phyloP scores from a whole-genome alignment of 2,797 vertebrate genomes.

The Valencia hispanica region DNA sequence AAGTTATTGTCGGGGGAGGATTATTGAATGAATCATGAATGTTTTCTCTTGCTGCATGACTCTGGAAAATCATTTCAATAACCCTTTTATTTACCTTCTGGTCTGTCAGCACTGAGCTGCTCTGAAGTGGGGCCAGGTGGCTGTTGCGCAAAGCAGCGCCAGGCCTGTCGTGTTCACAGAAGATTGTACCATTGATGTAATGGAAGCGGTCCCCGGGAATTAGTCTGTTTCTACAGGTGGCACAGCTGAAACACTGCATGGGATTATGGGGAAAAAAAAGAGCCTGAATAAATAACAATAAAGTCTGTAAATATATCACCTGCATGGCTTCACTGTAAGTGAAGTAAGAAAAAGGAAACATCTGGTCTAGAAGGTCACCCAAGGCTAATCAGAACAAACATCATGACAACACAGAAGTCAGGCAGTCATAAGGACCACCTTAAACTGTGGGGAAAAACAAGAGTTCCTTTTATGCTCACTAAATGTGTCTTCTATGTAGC shows the following conservation, averaged over 20 bases:
- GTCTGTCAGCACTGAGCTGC: slow-evolving; percentile 81
- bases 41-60: neutral
- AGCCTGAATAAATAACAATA: neutral
- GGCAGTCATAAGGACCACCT: neutral
- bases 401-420: neutral
- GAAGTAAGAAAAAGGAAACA: neutral
- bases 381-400: neutral
- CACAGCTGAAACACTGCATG: slow-evolving; percentile 86
- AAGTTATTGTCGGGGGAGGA: no score
- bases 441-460: neutral
- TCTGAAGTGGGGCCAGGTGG: slow-evolving; percentile 82
- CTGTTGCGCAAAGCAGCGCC: slow-evolving; percentile 73
- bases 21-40: no score
- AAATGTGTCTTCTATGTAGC: slow-evolving; percentile 43
- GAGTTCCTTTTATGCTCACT: neutral
- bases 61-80: neutral
- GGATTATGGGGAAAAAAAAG: neutral
- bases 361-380: neutral
- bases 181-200: slow-evolving; percentile 85
- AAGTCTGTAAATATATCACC: neutral
- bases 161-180: slow-evolving; percentile 87
- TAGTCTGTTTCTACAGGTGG: slow-evolving; percentile 85
- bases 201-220: slow-evolving; percentile 87
- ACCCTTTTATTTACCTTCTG: slow-evolving; percentile 79
- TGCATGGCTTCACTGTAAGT: neutral